These are phyloP conservation scores for Panthera leo DNA, from an alignment of 2,113 vertebrate genomes.

Conservation along the genomic window DNA sequence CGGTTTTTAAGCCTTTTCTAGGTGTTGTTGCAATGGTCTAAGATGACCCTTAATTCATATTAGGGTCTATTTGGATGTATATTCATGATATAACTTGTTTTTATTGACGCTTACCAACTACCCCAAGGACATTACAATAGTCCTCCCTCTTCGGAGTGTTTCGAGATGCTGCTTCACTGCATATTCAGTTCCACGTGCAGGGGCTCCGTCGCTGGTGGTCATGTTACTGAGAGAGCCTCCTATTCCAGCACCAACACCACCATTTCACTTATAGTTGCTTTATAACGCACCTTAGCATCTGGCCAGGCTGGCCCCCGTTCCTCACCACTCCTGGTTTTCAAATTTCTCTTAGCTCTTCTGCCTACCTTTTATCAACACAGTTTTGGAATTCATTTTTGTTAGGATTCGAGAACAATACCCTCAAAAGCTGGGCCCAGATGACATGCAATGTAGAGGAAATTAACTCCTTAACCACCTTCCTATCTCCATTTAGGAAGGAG, in stretches of 20 bases:
- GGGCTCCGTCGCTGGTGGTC: not conserved
- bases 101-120: not conserved
- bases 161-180: not conserved
- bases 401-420: constrained; percentile 11
- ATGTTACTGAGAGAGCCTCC: too few relatives aligned
- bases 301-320: not conserved
- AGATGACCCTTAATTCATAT: not conserved
- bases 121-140: not conserved
- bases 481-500: not conserved
- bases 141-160: not conserved
- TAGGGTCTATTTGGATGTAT: not conserved
- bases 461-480: not conserved
- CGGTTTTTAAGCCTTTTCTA: not conserved
- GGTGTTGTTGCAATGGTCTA: not conserved
- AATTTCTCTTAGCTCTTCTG: not conserved
- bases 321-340: not conserved
- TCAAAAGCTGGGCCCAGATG: not conserved
- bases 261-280: not conserved
- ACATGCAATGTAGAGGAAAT: not conserved
- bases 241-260: not conserved
- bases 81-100: not conserved
- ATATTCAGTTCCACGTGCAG: too few relatives aligned
- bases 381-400: not conserved
- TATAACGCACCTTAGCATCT: not conserved
- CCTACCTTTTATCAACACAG: not conserved